A percentile compares a stretch with the other conserved stretches of the same genome.
Conservation (phyloP, 35 echinoderm and acorn worm genomes). For the Chiridota heheva region DNA sequence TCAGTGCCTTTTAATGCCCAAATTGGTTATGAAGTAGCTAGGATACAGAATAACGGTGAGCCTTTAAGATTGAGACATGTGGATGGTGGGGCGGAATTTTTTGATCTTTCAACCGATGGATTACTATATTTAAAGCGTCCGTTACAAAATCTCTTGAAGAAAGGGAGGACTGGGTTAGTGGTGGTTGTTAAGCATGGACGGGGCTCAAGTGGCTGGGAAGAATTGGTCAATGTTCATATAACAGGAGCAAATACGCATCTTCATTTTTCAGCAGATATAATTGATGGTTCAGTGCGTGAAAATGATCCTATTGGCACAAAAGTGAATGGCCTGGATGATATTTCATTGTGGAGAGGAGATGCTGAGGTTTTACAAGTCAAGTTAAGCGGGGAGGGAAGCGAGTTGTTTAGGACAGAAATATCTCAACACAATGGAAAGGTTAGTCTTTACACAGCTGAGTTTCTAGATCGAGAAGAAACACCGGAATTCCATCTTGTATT, state of each 20-base stretch:
- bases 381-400: conserved; percentile 9
- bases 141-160: conserved; percentile 32
- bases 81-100: conserved; percentile 28
- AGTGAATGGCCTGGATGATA: conserved; percentile 17
- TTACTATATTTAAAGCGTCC: conserved; percentile 28
- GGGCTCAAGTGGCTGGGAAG: conserved; percentile 12
- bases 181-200: conserved; percentile 31
- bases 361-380: conserved; percentile 28
- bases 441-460: conserved; percentile 6
- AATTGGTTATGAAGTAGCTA: conserved; percentile 18
- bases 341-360: conserved; percentile 29
- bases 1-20: conserved; percentile 41
- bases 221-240: conserved; percentile 49
- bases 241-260: conserved; percentile 33
- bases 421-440: conserved; percentile 14
- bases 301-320: conserved; percentile 3
- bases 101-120: conserved; percentile 26
- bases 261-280: conserved; percentile 10
- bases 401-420: not conserved
- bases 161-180: conserved; percentile 38
- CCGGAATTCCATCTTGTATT: not conserved
- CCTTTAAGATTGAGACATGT: conserved; percentile 32
- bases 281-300: not conserved
- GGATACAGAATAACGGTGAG: conserved; percentile 19
- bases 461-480: conserved; percentile 27